Conservation (phyloP, 2,888 invertebrate genomes). For the Diogma glabrata region DNA sequence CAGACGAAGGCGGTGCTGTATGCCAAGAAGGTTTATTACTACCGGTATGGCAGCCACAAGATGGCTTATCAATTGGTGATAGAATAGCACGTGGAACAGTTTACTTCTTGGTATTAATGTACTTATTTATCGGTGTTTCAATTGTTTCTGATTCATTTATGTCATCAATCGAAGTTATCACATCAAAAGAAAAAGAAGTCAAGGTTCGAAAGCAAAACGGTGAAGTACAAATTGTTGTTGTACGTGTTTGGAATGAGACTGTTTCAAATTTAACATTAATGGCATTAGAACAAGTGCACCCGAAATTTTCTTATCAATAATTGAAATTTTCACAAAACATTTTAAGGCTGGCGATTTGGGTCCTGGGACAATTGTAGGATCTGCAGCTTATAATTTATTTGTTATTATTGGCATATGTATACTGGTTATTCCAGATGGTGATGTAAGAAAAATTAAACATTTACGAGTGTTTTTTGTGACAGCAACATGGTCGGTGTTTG, state of each 20-base stretch:
- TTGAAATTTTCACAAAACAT: constrained; percentile 92
- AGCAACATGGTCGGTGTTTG: constrained; percentile 94
- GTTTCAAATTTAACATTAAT: constrained; percentile 97
- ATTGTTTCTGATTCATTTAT: constrained; percentile 98
- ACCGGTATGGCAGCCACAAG: constrained; percentile 79
- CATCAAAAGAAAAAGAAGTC: constrained; percentile 92
- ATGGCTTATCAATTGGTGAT: constrained; percentile 62
- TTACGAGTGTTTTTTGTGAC: constrained; percentile 95
- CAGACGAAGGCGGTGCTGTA: constrained; percentile 20
- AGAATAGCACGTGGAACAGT: constrained; percentile 75
- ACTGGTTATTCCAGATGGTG: constrained; percentile 78
- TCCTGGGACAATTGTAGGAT: constrained; percentile 97
- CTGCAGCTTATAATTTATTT: constrained; percentile 96
- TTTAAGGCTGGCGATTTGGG: constrained; percentile 95
- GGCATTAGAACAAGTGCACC: constrained; percentile 99
- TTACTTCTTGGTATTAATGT: constrained; percentile 81
- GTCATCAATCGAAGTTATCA: constrained; percentile 99
- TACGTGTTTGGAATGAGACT: constrained; percentile 98
- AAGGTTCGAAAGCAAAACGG: constrained; percentile 80
- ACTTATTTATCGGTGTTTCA: constrained; percentile 97
- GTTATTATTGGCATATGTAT: constrained; percentile 96
- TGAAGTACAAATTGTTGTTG: constrained; percentile 76
- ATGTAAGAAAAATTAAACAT: constrained; percentile 90
- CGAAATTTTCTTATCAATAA: constrained; percentile 93
- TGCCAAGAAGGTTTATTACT: constrained; percentile 81